Conservation (phyloP, 2,113 vertebrate species). For the Seriola rivoliana region DNA sequence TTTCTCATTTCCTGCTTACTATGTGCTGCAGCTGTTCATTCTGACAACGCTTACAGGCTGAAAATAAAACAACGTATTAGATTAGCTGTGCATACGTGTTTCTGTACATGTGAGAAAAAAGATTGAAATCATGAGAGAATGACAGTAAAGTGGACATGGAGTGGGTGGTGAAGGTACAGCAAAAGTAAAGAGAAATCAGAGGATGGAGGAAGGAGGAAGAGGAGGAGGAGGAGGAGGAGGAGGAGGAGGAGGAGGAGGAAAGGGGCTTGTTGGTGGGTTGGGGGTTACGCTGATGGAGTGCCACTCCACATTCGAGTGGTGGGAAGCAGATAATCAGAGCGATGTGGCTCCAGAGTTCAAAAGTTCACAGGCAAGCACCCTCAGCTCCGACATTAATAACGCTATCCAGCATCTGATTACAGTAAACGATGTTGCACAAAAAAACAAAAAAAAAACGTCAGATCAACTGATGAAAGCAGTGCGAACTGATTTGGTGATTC, state of each 20-base stretch:
- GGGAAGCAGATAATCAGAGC: slow-evolving; percentile 70
- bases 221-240: background rate
- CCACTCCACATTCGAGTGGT: slow-evolving; percentile 68
- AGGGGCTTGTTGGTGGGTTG: slow-evolving; percentile 35
- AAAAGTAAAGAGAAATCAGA: slow-evolving; percentile 31
- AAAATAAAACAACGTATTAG: background rate
- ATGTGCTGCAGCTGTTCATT: background rate
- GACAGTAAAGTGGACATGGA: slow-evolving; percentile 43
- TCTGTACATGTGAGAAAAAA: background rate
- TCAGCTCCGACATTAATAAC: slow-evolving; percentile 45
- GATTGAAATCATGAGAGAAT: slow-evolving; percentile 3
- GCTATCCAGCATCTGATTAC: slow-evolving; percentile 40
- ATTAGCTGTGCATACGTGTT: background rate
- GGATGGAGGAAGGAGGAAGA: slow-evolving; percentile 22
- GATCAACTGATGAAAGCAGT: slow-evolving; percentile 32
- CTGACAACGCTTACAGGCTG: background rate
- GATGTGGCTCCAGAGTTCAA: slow-evolving; percentile 54
- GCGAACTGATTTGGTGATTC: slow-evolving; percentile 44
- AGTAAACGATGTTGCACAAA: slow-evolving; percentile 8
- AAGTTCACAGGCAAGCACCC: slow-evolving; percentile 57
- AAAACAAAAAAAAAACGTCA: background rate
- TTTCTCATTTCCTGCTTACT: background rate
- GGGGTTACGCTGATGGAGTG: slow-evolving; percentile 61
- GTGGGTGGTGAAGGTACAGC: slow-evolving; percentile 52
- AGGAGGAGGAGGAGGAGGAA: background rate